Base-by-base conservation (phyloP, 2,888 invertebrate genomes). In the Holacanthella duospinosa region DNA sequence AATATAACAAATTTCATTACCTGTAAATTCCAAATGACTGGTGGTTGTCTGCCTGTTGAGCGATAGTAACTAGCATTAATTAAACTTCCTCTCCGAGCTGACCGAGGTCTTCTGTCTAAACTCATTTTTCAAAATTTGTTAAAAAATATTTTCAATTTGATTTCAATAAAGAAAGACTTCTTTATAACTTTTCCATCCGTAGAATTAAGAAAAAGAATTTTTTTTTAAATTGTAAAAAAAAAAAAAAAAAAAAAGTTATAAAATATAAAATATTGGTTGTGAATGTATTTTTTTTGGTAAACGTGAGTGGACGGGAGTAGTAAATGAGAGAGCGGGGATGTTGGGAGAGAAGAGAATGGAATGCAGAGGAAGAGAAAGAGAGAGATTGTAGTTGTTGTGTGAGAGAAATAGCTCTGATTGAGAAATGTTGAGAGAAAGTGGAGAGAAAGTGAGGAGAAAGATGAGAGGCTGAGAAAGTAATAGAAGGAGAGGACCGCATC, bases 21-120 rank as follows among this genome's bases (percentile, higher is more conserved):
- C 70, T 68, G 68, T 48, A 68, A 67, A 56, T 68, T 68, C 70
- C 68, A 68, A 65, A 70, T 67, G 53, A 68, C 68, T 60, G 70
- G 70, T 56, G 70, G 70, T 44, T 68, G 61, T 56, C 64, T 65
- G 57, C 19, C 19, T 16, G 48, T 21, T 48, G 48, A 9, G 4
- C 48, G 48, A 21, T 48, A 48, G 48, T 48, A 48, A 21, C 21
- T 48, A 16, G 48, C 48, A 48, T 48, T 48, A 9, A 21, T 21
- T 9, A 48, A 9, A 21, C 48, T 48, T 21, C 16, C 4, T 21
- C 48, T 9, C 4, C 48, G 48, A 48, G 19, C 48, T 16, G 48
- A 48, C 21, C 48, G 48, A 16, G 48, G 12, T 48, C 48, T 9
- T 48, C 48, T 48, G n/a, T 48, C 48, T 21, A 48, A 21, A 48